phyloP scores from a whole-genome alignment of 30 jellyfish, hydroid and myxozoan species.

The Pseudorhiza aurosa region DNA sequence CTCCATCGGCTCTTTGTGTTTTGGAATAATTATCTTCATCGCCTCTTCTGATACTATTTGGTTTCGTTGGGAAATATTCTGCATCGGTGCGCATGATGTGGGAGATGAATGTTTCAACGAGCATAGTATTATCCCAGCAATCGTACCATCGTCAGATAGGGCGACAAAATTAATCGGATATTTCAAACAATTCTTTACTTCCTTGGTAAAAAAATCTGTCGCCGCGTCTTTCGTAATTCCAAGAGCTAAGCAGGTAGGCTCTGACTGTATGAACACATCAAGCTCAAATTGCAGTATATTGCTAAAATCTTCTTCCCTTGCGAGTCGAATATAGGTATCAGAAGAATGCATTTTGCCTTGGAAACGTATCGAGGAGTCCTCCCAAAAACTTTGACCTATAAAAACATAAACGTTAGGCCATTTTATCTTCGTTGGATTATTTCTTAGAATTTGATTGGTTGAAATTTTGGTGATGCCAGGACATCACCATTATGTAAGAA shows the following conservation, averaged over 20 bases:
- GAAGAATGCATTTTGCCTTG: not conserved
- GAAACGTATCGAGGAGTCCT: no score
- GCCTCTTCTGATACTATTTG: no score
- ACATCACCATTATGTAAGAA: no score
- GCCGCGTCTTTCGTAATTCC: not conserved
- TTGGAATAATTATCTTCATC: not conserved
- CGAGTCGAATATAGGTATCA: not conserved
- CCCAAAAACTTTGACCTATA: no score
- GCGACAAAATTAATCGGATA: not conserved
- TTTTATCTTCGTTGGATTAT: no score
- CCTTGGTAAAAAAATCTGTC: not conserved
- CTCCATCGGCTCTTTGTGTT: not conserved
- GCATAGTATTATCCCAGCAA: not conserved
- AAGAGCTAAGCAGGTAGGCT: not conserved
- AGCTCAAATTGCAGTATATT: not conserved
- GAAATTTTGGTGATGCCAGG: no score
- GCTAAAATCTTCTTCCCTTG: not conserved
- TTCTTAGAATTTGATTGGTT: no score
- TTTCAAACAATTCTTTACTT: not conserved
- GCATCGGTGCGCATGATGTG: no score
- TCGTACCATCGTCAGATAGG: not conserved
- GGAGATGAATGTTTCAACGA: not conserved
- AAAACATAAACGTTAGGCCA: no score
- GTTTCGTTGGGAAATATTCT: not conserved
- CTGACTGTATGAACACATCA: not conserved